phyloP scores from a whole-genome alignment of 53 echinoderm and acorn worm genomes.

The Arbacia lixula region DNA sequence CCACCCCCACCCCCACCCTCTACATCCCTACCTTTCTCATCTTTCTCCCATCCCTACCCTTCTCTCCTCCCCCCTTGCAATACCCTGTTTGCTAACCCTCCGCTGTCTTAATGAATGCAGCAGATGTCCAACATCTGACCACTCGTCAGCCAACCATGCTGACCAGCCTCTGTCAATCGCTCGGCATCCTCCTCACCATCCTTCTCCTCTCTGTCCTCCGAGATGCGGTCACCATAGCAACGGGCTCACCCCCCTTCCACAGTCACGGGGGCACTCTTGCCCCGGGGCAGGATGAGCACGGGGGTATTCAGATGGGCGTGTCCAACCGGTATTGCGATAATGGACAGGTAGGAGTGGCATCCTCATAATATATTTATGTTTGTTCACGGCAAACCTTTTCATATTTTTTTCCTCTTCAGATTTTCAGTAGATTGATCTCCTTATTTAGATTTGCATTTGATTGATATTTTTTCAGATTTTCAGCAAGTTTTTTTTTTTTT shows the following conservation, averaged over 20 bases:
- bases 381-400: not conserved
- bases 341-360: slow-evolving; percentile 59
- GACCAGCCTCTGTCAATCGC: too few relatives aligned
- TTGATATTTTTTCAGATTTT: too few relatives aligned
- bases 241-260: not conserved
- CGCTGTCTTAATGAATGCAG: too few relatives aligned
- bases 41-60: too few relatives aligned
- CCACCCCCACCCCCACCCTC: too few relatives aligned
- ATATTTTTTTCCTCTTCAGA: not conserved
- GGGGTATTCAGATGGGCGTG: slow-evolving; percentile 73
- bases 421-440: too few relatives aligned
- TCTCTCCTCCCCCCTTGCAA: too few relatives aligned
- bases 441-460: not conserved
- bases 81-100: too few relatives aligned
- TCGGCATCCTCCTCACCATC: not conserved
- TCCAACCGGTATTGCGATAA: slow-evolving; percentile 57
- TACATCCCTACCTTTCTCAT: too few relatives aligned
- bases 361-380: not conserved
- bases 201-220: not conserved
- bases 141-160: too few relatives aligned
- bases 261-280: slow-evolving; percentile 37
- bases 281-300: slow-evolving; percentile 53
- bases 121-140: too few relatives aligned
- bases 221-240: slow-evolving; percentile 29
- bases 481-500: too few relatives aligned